Conservation (phyloP, 2,797 vertebrate genomes). For the Diplodus sargus region DNA sequence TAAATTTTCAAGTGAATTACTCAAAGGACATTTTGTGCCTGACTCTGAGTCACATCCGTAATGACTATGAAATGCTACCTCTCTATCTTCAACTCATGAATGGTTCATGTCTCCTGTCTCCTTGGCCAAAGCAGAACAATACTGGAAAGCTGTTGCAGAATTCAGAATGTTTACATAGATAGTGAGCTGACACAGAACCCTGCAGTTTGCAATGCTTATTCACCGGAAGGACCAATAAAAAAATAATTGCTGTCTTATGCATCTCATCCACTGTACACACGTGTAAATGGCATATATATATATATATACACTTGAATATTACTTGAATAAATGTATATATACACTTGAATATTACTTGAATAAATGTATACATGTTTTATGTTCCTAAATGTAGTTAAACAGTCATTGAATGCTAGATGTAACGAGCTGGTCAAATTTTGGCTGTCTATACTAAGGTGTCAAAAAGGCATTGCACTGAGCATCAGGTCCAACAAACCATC, state of each 20-base stretch:
- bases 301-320: too few relatives aligned
- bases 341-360: too few relatives aligned
- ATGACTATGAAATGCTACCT: slow-evolving; percentile 53
- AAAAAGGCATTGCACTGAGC: neutral
- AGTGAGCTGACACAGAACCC: slow-evolving; percentile 31
- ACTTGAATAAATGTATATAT: too few relatives aligned
- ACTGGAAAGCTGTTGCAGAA: slow-evolving; percentile 30
- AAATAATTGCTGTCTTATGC: slow-evolving; percentile 36
- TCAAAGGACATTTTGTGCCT: slow-evolving; percentile 62
- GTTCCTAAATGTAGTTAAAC: too few relatives aligned
- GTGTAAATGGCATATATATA: slow-evolving; percentile 64
- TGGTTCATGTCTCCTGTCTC: slow-evolving; percentile 58
- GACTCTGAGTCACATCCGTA: slow-evolving; percentile 60
- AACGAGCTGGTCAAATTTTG: too few relatives aligned
- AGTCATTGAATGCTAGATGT: neutral
- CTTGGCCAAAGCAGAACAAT: slow-evolving; percentile 34
- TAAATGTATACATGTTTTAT: too few relatives aligned
- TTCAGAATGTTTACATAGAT: slow-evolving; percentile 35
- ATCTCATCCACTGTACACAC: slow-evolving; percentile 26
- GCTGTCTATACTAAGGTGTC: neutral
- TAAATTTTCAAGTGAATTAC: slow-evolving; percentile 54
- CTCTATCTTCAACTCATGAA: slow-evolving; percentile 47
- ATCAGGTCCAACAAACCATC: neutral
- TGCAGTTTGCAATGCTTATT: slow-evolving; percentile 32
- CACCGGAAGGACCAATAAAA: slow-evolving; percentile 35